These are phyloP conservation scores for Poecilia wingei DNA, from an alignment of 2,797 vertebrate species.

Conservation along the genomic window DNA sequence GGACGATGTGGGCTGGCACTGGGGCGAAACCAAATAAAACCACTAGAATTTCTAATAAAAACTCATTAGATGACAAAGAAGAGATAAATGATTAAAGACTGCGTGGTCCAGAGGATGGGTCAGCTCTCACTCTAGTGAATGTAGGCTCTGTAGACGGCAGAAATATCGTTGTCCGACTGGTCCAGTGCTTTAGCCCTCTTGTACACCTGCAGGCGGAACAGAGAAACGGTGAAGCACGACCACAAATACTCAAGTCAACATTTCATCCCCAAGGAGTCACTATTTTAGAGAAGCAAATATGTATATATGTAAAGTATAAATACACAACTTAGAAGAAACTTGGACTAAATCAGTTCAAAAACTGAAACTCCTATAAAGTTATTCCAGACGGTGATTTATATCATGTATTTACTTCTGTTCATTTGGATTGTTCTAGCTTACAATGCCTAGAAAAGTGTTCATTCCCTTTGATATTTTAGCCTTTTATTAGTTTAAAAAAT, in stretches of 20 bases:
- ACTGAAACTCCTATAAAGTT: neutral
- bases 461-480: neutral
- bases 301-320: neutral
- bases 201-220: slow-evolving; percentile 85
- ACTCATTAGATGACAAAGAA: slow-evolving; percentile 48
- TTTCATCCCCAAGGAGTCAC: neutral
- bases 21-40: slow-evolving; percentile 80
- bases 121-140: slow-evolving; percentile 88
- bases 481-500: neutral
- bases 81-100: slow-evolving; percentile 50
- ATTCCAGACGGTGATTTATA: neutral
- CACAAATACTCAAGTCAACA: neutral
- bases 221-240: neutral
- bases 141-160: slow-evolving; percentile 98
- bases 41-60: slow-evolving; percentile 63
- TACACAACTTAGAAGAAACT: neutral
- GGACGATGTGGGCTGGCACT: slow-evolving; percentile 71
- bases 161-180: slow-evolving; percentile 99
- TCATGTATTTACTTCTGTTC: neutral
- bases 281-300: neutral
- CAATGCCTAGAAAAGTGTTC: neutral
- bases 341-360: neutral
- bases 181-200: slow-evolving; percentile 99
- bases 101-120: slow-evolving; percentile 87
- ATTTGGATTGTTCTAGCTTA: neutral